These are phyloP conservation scores for Phyllostomus hastatus DNA, from an alignment of 2,113 vertebrate species.

Conservation along the genomic window DNA sequence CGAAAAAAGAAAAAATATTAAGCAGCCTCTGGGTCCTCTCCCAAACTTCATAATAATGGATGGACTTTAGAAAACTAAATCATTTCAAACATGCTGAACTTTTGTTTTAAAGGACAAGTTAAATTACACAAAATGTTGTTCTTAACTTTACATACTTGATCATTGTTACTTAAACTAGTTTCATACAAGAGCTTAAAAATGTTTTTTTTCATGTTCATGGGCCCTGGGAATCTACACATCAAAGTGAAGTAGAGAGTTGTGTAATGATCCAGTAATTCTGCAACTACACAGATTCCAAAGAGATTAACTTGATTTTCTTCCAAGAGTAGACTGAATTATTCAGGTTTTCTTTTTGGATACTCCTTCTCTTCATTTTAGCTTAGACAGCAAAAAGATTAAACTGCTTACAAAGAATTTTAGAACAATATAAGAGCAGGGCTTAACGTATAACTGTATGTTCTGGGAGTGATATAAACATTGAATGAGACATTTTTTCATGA, in stretches of 20 bases:
- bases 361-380: slow-evolving; percentile 40
- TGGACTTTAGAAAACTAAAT: not conserved
- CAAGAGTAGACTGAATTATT: slow-evolving; percentile 46
- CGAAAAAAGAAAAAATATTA: not conserved
- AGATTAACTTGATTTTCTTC: slow-evolving; percentile 26
- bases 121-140: not conserved
- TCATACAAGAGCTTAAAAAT: not conserved
- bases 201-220: not conserved
- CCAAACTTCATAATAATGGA: not conserved
- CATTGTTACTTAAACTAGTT: not conserved
- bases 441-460: not conserved
- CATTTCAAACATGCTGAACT: not conserved
- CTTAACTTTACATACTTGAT: not conserved
- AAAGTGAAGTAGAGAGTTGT: not conserved
- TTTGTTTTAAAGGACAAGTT: slow-evolving; percentile 18
- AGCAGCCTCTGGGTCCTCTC: not conserved
- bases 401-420: slow-evolving; percentile 26
- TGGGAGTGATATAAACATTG: not conserved
- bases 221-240: not conserved
- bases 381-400: slow-evolving; percentile 18
- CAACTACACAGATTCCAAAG: not conserved
- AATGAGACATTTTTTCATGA: not conserved
- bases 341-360: slow-evolving; percentile 31
- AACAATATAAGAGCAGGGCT: not conserved
- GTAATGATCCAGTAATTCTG: not conserved